phyloP scores from a whole-genome alignment of 2,113 vertebrate genomes.

The Pseudolaguvia tuberculata region DNA sequence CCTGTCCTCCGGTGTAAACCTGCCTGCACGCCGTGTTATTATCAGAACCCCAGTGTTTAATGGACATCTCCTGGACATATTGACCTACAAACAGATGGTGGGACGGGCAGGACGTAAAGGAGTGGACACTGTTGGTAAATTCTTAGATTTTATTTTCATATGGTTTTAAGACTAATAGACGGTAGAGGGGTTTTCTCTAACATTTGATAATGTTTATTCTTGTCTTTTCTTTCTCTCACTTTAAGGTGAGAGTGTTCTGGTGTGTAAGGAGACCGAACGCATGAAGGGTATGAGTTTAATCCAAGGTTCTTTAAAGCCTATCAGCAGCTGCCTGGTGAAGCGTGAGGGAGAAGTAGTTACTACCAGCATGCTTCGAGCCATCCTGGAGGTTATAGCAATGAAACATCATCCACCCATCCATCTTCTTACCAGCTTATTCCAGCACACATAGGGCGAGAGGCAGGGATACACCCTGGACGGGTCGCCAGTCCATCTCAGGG shows the following conservation, averaged over 20 bases:
- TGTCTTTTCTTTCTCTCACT: slow-evolving; percentile 20
- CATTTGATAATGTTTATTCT: neutral
- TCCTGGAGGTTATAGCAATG: slow-evolving; percentile 75
- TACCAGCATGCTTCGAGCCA: slow-evolving; percentile 90
- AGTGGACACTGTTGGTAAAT: slow-evolving; percentile 82
- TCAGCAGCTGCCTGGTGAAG: slow-evolving; percentile 83
- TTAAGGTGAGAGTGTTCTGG: slow-evolving; percentile 94
- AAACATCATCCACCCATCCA: too few species aligned
- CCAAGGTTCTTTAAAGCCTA: slow-evolving; percentile 81
- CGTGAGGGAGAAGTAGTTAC: slow-evolving; percentile 79
- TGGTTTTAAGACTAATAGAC: too few species aligned
- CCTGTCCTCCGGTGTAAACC: slow-evolving; percentile 92
- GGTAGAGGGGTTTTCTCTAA: too few species aligned
- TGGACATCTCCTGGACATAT: slow-evolving; percentile 79
- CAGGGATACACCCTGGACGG: too few species aligned
- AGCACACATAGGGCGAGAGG: too few species aligned
- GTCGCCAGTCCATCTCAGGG: too few species aligned
- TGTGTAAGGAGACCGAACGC: slow-evolving; percentile 88
- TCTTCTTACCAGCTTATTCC: too few species aligned
- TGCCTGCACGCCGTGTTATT: slow-evolving; percentile 92
- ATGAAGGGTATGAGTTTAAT: slow-evolving; percentile 82
- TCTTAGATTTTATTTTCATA: neutral
- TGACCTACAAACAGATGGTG: slow-evolving; percentile 95
- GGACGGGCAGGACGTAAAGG: slow-evolving; percentile 94
- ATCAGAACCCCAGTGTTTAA: slow-evolving; percentile 87